These are phyloP conservation scores for Cephus spinipes DNA, from an alignment of 2,888 invertebrate species.

Conservation along the genomic window DNA sequence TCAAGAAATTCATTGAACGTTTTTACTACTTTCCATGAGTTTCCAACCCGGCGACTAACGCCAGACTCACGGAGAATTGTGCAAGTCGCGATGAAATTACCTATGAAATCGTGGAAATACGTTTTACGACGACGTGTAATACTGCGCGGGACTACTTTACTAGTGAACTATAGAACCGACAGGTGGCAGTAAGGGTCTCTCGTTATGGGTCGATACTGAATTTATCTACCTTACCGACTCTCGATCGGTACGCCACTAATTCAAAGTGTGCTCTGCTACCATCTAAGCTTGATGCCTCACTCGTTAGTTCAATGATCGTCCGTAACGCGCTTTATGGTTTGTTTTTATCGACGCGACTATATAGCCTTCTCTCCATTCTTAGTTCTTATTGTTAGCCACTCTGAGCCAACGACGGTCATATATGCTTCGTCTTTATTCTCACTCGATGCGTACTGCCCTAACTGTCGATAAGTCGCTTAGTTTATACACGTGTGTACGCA, in stretches of 20 bases:
- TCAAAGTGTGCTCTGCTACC: slow-evolving; percentile 51
- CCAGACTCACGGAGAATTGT: neutral
- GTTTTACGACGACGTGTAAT: slow-evolving; percentile 26
- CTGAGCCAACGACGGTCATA: neutral
- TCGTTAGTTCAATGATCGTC: slow-evolving; percentile 62
- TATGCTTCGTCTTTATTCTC: slow-evolving; percentile 27
- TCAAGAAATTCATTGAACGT: neutral
- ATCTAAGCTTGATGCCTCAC: slow-evolving; percentile 50
- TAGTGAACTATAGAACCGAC: slow-evolving; percentile 41
- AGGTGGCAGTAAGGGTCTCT: slow-evolving; percentile 52
- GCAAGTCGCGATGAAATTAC: neutral
- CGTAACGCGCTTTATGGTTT: slow-evolving; percentile 63
- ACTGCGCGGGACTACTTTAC: slow-evolving; percentile 49
- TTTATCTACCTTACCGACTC: slow-evolving; percentile 59
- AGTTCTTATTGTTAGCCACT: neutral
- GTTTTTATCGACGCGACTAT: slow-evolving; percentile 60
- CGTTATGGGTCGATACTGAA: slow-evolving; percentile 28
- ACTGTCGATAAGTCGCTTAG: slow-evolving; percentile 47
- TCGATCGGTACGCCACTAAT: slow-evolving; percentile 49
- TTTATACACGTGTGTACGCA: slow-evolving; percentile 27
- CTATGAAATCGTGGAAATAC: neutral
- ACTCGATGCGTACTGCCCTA: slow-evolving; percentile 35
- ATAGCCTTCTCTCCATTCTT: neutral
- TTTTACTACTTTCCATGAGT: neutral
- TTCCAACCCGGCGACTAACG: neutral